Percentiles rank a stretch among this genome's conserved stretches.
Evolutionary conservation across 2,888 invertebrate species (phyloP).

Genomic region (Nomada goodeniana): DNA sequence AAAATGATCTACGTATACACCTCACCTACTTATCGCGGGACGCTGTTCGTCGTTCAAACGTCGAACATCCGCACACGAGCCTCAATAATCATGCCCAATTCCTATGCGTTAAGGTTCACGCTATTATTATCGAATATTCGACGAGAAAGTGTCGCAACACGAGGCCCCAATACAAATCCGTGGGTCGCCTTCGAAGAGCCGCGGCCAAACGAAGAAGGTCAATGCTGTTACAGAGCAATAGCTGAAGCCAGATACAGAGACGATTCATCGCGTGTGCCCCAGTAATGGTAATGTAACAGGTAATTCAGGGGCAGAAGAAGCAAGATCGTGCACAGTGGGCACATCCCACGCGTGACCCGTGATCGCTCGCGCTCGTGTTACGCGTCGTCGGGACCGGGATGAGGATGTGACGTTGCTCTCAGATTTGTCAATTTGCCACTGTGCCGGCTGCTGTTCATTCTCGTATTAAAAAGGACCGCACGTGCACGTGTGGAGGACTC

Average conservation of each 20-base stretch:
- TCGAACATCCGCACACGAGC: too few relatives aligned
- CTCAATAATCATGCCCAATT: too few relatives aligned
- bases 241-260: neutral
- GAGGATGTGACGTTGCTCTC: slow-evolving; percentile 79
- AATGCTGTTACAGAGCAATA: slow-evolving; percentile 59
- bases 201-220: slow-evolving; percentile 77
- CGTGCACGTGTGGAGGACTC: slow-evolving; percentile 9
- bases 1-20: too few relatives aligned
- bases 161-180: too few relatives aligned
- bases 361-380: slow-evolving; percentile 15
- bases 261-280: slow-evolving; percentile 26
- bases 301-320: slow-evolving; percentile 61
- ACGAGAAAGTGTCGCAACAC: too few relatives aligned
- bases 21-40: too few relatives aligned
- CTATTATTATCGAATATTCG: too few relatives aligned
- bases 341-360: slow-evolving; percentile 50
- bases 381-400: slow-evolving; percentile 45
- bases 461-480: slow-evolving; percentile 35
- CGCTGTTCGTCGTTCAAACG: too few relatives aligned
- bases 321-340: neutral
- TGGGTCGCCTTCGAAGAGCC: slow-evolving; percentile 38
- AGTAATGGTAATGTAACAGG: slow-evolving; percentile 2
- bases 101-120: too few relatives aligned
- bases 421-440: slow-evolving; percentile 79
- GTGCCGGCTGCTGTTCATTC: slow-evolving; percentile 64